Base-by-base conservation (phyloP, 1,140 invertebrate species). In the Littorina saxatilis region DNA sequence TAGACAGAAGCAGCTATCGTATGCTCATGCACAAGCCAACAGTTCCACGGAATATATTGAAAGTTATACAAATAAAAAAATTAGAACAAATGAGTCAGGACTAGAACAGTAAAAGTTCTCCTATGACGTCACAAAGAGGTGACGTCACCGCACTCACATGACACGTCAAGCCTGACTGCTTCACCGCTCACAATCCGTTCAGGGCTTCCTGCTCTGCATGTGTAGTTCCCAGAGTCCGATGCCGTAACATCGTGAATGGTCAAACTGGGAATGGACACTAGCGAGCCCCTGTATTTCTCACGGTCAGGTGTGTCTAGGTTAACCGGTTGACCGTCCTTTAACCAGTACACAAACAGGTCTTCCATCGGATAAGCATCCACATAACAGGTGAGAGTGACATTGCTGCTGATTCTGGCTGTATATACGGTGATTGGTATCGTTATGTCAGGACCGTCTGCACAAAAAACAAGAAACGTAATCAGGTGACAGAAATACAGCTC, bases 71-170 rank as follows among this genome's bases (percentile, higher is more conserved):
- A n/a, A n/a, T n/a, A n/a, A n/a, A n/a, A n/a, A n/a, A n/a, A n/a
- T n/a, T n/a, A n/a, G n/a, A n/a, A n/a, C n/a, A n/a, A n/a, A n/a
- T n/a, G n/a, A n/a, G n/a, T n/a, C n/a, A n/a, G n/a, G n/a, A n/a
- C n/a, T n/a, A n/a, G n/a, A n/a, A n/a, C n/a, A n/a, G n/a, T n/a
- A n/a, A n/a, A n/a, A n/a, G n/a, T n/a, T n/a, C n/a, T n/a, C n/a
- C n/a, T n/a, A n/a, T n/a, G n/a, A n/a, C n/a, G n/a, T n/a, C n/a
- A n/a, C n/a, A n/a, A n/a, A n/a, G n/a, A n/a, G n/a, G n/a, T n/a
- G n/a, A n/a, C n/a, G n/a, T n/a, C n/a, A n/a, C n/a, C n/a, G n/a
- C 9, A 72, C 68, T 72, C 39, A 72, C 68, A 72, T 23, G 23
- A 23, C 23, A 72, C 68, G 39, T 72, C 2, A 4, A 72, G 68